These are phyloP conservation scores for Sarcophaga caerulescens DNA, from an alignment of 2,888 invertebrate species.

Conservation along the genomic window DNA sequence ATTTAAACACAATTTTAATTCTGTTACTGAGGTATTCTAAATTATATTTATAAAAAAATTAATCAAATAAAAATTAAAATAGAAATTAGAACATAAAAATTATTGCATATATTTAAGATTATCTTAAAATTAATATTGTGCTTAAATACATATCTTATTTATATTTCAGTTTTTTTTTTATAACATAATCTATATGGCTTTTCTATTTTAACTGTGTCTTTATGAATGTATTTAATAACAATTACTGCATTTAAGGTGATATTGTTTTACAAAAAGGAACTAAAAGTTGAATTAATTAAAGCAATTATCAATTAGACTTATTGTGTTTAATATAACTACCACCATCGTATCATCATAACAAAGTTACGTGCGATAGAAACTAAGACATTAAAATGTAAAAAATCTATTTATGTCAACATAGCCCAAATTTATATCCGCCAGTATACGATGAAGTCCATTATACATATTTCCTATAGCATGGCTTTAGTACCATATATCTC, in stretches of 20 bases:
- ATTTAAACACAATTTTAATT: background rate
- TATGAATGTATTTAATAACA: slow-evolving; percentile 26
- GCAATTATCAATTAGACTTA: slow-evolving; percentile 36
- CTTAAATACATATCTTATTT: background rate
- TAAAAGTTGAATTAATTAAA: slow-evolving; percentile 61
- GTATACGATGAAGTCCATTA: too few species aligned
- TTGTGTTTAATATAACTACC: slow-evolving; percentile 21
- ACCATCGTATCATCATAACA: background rate
- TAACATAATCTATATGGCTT: background rate
- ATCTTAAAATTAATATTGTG: background rate
- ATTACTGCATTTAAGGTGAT: slow-evolving; percentile 10
- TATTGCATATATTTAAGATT: background rate
- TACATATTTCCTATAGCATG: too few species aligned
- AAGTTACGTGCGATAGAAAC: too few species aligned
- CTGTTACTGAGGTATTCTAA: background rate
- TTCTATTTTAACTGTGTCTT: slow-evolving; percentile 7
- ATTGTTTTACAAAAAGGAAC: slow-evolving; percentile 59
- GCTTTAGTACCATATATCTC: too few species aligned
- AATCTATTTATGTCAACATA: too few species aligned
- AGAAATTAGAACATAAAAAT: background rate
- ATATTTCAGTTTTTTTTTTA: background rate
- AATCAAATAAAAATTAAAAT: background rate
- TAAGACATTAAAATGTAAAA: too few species aligned
- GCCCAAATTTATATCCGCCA: too few species aligned
- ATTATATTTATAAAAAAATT: background rate